These are phyloP conservation scores for Dioctria rufipes DNA, from an alignment of 2,888 invertebrate genomes.

Conservation along the genomic window DNA sequence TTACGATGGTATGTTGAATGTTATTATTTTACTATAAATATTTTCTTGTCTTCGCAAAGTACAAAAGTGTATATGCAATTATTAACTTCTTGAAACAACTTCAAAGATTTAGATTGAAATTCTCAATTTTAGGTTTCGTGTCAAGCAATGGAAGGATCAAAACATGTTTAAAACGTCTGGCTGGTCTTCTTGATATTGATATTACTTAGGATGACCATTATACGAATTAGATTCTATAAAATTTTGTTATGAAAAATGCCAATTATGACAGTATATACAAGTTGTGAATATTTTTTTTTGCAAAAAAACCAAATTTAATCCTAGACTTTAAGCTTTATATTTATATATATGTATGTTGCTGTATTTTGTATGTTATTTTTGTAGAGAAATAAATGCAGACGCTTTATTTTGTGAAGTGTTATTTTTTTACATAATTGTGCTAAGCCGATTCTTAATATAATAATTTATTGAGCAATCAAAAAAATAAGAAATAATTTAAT, in stretches of 20 bases:
- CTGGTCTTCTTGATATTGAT: slow-evolving; percentile 71
- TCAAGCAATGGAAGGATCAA: slow-evolving; percentile 89
- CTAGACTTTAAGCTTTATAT: slow-evolving; percentile 26
- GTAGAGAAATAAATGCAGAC: slow-evolving; percentile 37
- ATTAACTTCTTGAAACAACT: background rate
- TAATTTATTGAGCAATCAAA: too few species aligned
- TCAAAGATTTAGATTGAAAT: background rate
- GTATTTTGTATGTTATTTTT: slow-evolving; percentile 40
- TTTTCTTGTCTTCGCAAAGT: too few species aligned
- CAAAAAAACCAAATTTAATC: slow-evolving; percentile 6
- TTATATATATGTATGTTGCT: slow-evolving; percentile 31
- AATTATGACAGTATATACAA: slow-evolving; percentile 4
- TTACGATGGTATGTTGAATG: slow-evolving; percentile 79
- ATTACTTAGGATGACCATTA: background rate
- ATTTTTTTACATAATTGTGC: background rate
- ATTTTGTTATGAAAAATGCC: slow-evolving; percentile 24
- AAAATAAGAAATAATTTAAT: too few species aligned
- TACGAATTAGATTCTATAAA: background rate
- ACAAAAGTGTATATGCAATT: too few species aligned
- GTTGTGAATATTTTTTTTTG: slow-evolving; percentile 21
- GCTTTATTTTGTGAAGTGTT: slow-evolving; percentile 33
- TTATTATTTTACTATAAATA: too few species aligned
- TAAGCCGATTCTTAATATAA: too few species aligned
- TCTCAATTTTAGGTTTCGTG: slow-evolving; percentile 80
- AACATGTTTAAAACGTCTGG: slow-evolving; percentile 80